These are phyloP conservation scores for Pogonus chalceus DNA, from an alignment of 1,140 invertebrate species.

Conservation along the genomic window DNA sequence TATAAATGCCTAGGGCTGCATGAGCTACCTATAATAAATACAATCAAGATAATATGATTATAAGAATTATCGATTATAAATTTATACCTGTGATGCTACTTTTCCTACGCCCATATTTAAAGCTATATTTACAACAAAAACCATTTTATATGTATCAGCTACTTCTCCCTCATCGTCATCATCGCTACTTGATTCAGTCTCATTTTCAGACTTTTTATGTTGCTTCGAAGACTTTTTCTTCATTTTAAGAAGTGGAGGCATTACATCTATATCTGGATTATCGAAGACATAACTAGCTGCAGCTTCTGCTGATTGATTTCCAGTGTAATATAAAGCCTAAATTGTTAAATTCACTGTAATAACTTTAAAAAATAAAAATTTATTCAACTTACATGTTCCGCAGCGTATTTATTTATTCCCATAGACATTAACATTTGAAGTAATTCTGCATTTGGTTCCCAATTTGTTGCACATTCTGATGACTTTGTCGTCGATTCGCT, in stretches of 20 bases:
- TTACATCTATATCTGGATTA: constrained; percentile 34
- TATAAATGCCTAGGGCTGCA: constrained; percentile 48
- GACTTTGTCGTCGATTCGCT: background rate
- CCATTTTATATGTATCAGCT: constrained; percentile 47
- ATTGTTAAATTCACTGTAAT: constrained; percentile 9
- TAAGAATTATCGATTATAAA: background rate
- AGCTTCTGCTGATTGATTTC: constrained; percentile 42
- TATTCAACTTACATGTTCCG: constrained; percentile 28
- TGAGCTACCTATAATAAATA: constrained; percentile 38
- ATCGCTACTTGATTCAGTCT: constrained; percentile 14
- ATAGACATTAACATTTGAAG: constrained; percentile 30
- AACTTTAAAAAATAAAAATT: constrained; percentile 7
- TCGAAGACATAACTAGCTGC: constrained; percentile 47
- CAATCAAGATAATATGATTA: background rate
- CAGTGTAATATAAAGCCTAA: constrained; percentile 44
- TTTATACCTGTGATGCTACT: constrained; percentile 43
- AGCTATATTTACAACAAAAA: constrained; percentile 50
- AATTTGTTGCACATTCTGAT: constrained; percentile 10
- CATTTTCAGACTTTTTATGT: constrained; percentile 7
- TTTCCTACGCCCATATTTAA: constrained; percentile 54
- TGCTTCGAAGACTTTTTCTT: constrained; percentile 3
- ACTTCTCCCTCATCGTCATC: constrained; percentile 30
- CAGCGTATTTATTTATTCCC: constrained; percentile 32
- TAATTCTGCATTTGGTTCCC: constrained; percentile 33
- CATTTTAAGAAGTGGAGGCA: constrained; percentile 6